Evolutionary conservation across 2,888 invertebrate species (phyloP), one percentile per base, ranked within the genome.

Genomic region (Parnassius apollo): DNA sequence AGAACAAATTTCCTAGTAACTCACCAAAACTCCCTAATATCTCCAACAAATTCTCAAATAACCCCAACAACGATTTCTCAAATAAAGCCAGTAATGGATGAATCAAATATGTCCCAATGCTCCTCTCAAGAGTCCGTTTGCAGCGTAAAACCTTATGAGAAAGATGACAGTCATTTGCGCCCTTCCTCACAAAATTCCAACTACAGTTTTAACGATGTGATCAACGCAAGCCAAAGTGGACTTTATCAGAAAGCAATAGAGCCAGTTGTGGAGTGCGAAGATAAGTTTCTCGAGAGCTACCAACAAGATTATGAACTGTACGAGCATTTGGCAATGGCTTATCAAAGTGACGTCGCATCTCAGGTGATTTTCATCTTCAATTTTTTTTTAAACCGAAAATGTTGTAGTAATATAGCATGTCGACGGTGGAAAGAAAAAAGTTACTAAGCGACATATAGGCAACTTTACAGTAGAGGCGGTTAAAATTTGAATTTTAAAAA

Each of bases 261-360:
- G 42, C 64, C 69, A 2, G 69, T 56, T 13, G 57, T 58, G 12
- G 74, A 75, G 1, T 69, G 70, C 46, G 83, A 80, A 8, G 81
- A 84, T 4, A 82, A 82, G 58, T 79, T 79, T 45, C 77, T 68
- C 0, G 82, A 78, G 12, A 64, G 50, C 2, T 87, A 87, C 54
- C 81, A 80, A 8, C 84, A 84, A 48, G 83, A 80, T 12, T 91
- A 91, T 55, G 91, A 90, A 66, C 84, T 91, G 71, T 88, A 87
- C 49, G 91, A 91, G 44, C 90, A 88, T 10, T 68, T 90, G 71
- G 91, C 90, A 0, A 88, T 91, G 89, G 89, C 86, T n/a, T 90
- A 91, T 58, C 90, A 90, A 72, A 86, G 85, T 65, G 87, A 88
- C 65, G 88, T 88, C 0, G 89, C 88, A 4, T 85, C 78, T 60